A percentile compares a stretch with the other conserved stretches of the same genome.
Conservation (phyloP, 1,140 invertebrate species). For the Ceratina australensis region DNA sequence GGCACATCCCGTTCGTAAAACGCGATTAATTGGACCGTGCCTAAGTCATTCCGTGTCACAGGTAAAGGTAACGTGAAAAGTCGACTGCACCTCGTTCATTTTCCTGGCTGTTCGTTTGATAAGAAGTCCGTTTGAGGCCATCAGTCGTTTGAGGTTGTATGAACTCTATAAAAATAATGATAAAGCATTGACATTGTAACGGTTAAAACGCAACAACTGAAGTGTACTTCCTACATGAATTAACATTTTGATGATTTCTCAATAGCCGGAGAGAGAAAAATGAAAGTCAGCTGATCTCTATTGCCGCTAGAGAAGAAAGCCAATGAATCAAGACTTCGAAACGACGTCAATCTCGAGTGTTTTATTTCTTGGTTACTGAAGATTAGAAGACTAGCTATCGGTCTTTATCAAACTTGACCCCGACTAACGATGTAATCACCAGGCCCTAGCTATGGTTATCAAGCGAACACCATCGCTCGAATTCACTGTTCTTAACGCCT, state of each 20-base stretch:
- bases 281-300: not conserved
- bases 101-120: no score
- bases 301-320: not conserved
- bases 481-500: no score
- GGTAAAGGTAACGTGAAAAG: not conserved
- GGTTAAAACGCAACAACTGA: no score
- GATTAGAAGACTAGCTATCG: conserved; percentile 4
- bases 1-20: conserved; percentile 16
- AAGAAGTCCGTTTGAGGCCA: no score
- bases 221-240: no score
- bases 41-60: not conserved
- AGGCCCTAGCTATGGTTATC: conserved; percentile 9
- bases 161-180: no score
- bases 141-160: no score
- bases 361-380: not conserved
- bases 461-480: not conserved
- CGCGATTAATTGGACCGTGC: conserved; percentile 29
- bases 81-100: no score
- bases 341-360: not conserved
- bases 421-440: conserved; percentile 7
- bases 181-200: no score
- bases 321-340: not conserved
- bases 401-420: conserved; percentile 27
- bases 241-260: no score
- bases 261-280: not conserved